phyloP scores from a whole-genome alignment of 2,888 invertebrate species.

The Scaptomyza caliginosa region DNA sequence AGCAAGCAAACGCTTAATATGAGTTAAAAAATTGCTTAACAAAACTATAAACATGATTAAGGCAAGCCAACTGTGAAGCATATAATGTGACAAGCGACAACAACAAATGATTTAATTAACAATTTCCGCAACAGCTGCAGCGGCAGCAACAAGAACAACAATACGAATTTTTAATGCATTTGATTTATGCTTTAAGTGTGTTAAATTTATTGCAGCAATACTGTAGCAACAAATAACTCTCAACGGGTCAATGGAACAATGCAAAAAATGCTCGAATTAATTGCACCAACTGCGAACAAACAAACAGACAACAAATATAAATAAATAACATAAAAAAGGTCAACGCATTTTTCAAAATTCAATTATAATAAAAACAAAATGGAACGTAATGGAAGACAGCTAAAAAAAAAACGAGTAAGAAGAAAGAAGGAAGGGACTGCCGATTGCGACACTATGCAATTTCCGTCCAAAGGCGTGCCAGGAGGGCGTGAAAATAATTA shows the following conservation, averaged over 20 bases:
- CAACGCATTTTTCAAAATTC: slow-evolving; percentile 74
- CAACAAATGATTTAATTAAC: slow-evolving; percentile 62
- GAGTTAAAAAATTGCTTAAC: slow-evolving; percentile 14
- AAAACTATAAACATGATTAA: slow-evolving; percentile 16
- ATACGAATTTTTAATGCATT: slow-evolving; percentile 47
- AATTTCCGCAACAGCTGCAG: slow-evolving; percentile 26
- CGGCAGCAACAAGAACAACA: too few relatives aligned
- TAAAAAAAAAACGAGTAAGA: not conserved
- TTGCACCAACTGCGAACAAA: slow-evolving; percentile 63
- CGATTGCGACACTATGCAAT: slow-evolving; percentile 69
- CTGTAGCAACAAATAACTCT: slow-evolving; percentile 36
- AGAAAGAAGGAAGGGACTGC: not conserved
- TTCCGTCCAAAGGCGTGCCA: slow-evolving; percentile 69
- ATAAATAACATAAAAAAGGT: slow-evolving; percentile 33
- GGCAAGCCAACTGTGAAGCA: not conserved
- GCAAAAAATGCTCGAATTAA: slow-evolving; percentile 72
- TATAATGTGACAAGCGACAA: slow-evolving; percentile 8
- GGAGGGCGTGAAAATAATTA: slow-evolving; percentile 78
- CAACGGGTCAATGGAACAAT: slow-evolving; percentile 50
- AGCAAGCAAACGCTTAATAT: slow-evolving; percentile 33
- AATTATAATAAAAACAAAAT: slow-evolving; percentile 72
- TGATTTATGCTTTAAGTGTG: slow-evolving; percentile 64
- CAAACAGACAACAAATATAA: slow-evolving; percentile 6
- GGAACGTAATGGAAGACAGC: slow-evolving; percentile 11
- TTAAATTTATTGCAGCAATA: slow-evolving; percentile 58